Evolutionary conservation across 2,797 vertebrate species (phyloP).

Genomic region (Xenops minutus): DNA sequence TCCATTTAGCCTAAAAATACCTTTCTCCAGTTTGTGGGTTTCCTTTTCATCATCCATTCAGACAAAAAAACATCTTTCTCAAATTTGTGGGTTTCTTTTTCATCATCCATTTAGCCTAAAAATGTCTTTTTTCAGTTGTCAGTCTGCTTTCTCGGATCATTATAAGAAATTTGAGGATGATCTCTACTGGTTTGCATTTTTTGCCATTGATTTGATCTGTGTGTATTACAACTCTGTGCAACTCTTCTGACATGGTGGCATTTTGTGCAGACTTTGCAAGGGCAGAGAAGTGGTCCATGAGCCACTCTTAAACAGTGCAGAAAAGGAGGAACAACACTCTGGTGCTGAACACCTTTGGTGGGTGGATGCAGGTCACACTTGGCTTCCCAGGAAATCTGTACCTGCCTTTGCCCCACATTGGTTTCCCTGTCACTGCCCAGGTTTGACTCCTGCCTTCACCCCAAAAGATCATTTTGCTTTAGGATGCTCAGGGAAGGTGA

Average conservation of each 20-base stretch:
- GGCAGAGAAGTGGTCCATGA: neutral
- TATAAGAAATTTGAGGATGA: neutral
- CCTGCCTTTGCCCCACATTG: neutral
- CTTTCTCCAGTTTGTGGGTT: neutral
- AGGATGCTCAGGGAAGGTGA: neutral
- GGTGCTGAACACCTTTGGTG: neutral
- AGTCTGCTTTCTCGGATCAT: neutral
- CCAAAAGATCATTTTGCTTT: neutral
- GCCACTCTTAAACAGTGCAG: neutral
- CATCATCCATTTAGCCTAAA: neutral
- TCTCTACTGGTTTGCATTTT: neutral
- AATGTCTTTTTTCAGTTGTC: neutral
- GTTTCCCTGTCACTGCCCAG: neutral
- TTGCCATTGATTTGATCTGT: neutral
- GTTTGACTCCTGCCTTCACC: neutral
- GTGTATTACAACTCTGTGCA: neutral
- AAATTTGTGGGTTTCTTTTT: slow-evolving; percentile 3
- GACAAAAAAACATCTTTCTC: neutral
- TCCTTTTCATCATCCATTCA: slow-evolving; percentile 13
- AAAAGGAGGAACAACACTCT: neutral
- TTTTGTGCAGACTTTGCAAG: neutral
- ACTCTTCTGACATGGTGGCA: neutral
- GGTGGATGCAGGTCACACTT: neutral
- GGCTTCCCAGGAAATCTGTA: neutral
- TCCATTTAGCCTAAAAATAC: slow-evolving; percentile 17